These are phyloP conservation scores for Oophaga pumilio DNA, from an alignment of 2,113 vertebrate species.

Conservation along the genomic window DNA sequence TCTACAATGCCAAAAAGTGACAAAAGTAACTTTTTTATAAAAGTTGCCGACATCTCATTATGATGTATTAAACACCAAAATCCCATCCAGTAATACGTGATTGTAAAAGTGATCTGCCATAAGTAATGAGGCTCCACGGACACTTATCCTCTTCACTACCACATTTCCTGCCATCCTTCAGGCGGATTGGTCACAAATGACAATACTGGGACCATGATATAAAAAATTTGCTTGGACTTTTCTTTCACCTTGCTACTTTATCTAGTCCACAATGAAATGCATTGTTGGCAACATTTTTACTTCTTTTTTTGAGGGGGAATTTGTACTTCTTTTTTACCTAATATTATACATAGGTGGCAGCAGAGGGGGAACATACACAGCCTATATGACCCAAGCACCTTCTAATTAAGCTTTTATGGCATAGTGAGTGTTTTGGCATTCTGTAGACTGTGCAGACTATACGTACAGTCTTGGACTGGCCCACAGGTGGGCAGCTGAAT, in stretches of 20 bases:
- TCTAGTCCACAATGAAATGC: neutral
- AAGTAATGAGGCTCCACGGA: no score
- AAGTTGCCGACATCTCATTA: neutral
- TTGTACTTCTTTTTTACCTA: neutral
- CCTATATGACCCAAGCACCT: neutral
- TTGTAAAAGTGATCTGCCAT: neutral
- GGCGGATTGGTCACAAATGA: no score
- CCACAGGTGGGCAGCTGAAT: no score
- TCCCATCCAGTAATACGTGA: neutral
- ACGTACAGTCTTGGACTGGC: no score
- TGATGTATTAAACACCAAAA: neutral
- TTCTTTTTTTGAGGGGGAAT: neutral
- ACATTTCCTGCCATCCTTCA: no score
- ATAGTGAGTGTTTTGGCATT: neutral
- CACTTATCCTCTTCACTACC: no score
- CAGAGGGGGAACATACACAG: neutral
- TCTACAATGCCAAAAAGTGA: neutral
- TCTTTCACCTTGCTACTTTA: neutral
- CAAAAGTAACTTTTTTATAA: neutral
- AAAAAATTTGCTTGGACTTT: neutral
- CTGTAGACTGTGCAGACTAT: no score
- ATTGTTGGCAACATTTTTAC: neutral
- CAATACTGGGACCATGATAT: no score
- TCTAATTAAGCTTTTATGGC: neutral
- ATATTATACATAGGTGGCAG: neutral